Evolutionary conservation across 2,113 vertebrate species (phyloP), one percentile per base, ranked within the genome.

Genomic region (Phycodurus eques): DNA sequence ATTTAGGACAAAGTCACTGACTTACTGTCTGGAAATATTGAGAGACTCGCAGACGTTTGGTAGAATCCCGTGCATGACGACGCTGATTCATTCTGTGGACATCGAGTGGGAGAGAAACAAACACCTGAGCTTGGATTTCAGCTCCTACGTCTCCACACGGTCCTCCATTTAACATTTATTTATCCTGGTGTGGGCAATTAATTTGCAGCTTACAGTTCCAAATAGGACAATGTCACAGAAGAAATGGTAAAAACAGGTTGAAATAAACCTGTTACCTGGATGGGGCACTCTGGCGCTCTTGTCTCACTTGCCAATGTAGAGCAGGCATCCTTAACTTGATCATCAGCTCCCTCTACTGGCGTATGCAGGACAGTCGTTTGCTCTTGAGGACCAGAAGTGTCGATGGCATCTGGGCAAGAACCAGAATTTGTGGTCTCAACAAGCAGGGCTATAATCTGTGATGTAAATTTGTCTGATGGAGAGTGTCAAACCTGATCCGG

Each of bases 21-120:
- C 88, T 83, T 80, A 91, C 88, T 27, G 12, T 73, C 67, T 53
- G 79, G 62, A 63, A 83, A 72, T 54, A 80, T 7, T 3, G 63
- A 6, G 31, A 81, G 15, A 63, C 10, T 33, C 31, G 70, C 65
- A 56, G 22, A 51, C 46, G 15, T 67, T 42, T 76, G 72, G 33
- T 54, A 62, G 4, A 7, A 56, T 17, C 46, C 75, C 6, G 43
- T 11, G 13, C 8, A 62, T 12, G 63, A 60, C 62, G 73, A 63
- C 59, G 73, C 27, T 15, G 79, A 51, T 47, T 22, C 27, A 44
- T 61, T 73, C 88, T 88, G 44, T 59, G 44, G 31, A 61, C 59
- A 71, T 43, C 67, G 42, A 15, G 49, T 49, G 39, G 75, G 80
- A 64, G 17, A 76, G 43, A 75, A 19, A 61, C 2, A 72, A 35